Percentiles rank a stretch among this genome's conserved stretches.
phyloP scores from a whole-genome alignment of 2,888 invertebrate genomes.

The Eumacrocentrus americanus region DNA sequence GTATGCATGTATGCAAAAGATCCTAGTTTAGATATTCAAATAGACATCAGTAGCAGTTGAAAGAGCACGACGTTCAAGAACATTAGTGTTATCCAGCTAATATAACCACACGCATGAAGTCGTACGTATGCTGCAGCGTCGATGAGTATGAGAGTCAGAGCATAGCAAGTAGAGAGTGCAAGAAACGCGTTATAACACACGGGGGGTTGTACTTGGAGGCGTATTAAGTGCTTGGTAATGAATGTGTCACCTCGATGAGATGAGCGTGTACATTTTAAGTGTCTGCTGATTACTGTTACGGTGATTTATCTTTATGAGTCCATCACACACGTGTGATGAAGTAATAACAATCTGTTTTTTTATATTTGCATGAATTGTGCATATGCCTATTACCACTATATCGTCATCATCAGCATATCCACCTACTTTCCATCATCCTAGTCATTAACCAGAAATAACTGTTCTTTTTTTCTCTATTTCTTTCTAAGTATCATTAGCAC shows the following conservation, averaged over 20 bases:
- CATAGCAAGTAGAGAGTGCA: conserved; percentile 26
- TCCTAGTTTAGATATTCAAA: neutral
- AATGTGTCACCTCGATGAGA: conserved; percentile 40
- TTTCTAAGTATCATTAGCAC: neutral
- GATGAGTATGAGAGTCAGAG: neutral
- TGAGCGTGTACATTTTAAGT: conserved; percentile 8
- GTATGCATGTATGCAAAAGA: conserved; percentile 15
- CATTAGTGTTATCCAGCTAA: no score
- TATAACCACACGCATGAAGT: no score
- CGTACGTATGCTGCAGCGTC: no score
- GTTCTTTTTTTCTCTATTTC: neutral
- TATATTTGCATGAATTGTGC: neutral
- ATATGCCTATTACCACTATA: no score
- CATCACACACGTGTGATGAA: neutral
- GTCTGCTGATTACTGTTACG: conserved; percentile 1
- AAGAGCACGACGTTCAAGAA: neutral
- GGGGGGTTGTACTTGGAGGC: conserved; percentile 39
- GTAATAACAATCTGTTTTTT: neutral
- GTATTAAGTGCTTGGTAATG: conserved; percentile 45
- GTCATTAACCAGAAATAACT: neutral
- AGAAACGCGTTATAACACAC: conserved; percentile 39
- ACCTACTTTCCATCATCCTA: neutral
- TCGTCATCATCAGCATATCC: neutral
- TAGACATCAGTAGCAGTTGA: neutral
- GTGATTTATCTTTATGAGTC: conserved; percentile 10